phyloP scores from a whole-genome alignment of 2,888 invertebrate genomes.

The Cacoxenus indagator region DNA sequence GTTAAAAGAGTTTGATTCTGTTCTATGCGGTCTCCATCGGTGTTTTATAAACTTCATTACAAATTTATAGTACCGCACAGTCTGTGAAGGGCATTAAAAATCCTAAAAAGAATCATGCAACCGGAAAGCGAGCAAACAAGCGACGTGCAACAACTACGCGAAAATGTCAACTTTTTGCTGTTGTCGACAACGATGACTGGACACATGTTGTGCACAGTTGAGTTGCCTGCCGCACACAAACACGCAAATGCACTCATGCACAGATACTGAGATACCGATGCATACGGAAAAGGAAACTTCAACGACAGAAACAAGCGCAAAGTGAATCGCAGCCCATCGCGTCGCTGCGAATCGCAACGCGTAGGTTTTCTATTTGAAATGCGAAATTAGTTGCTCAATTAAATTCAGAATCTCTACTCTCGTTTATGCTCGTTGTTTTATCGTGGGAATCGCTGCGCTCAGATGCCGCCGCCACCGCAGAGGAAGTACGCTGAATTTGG shows the following conservation, averaged over 20 bases:
- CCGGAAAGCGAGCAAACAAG: not conserved
- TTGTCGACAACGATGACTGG: not conserved
- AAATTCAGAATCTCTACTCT: constrained; percentile 6
- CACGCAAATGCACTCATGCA: not conserved
- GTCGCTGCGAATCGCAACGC: not conserved
- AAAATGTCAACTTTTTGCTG: constrained; percentile 14
- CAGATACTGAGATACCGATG: not conserved
- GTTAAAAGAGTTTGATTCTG: no score
- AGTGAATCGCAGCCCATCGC: not conserved
- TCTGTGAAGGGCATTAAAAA: not conserved
- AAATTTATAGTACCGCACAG: no score
- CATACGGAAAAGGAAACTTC: constrained; percentile 5
- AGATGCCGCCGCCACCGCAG: no score
- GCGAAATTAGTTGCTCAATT: constrained; percentile 17
- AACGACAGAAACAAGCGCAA: not conserved
- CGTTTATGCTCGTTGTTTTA: not conserved
- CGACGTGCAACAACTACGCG: constrained; percentile 7
- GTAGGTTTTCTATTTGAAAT: constrained; percentile 21
- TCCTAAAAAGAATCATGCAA: not conserved
- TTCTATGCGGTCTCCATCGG: no score
- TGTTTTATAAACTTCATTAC: no score
- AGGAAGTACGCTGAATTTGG: not conserved
- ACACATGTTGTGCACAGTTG: constrained; percentile 8
- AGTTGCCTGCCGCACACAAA: not conserved
- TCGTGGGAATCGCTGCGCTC: constrained; percentile 13